Conservation (phyloP, 2,888 invertebrate species). For the Acronicta alni region DNA sequence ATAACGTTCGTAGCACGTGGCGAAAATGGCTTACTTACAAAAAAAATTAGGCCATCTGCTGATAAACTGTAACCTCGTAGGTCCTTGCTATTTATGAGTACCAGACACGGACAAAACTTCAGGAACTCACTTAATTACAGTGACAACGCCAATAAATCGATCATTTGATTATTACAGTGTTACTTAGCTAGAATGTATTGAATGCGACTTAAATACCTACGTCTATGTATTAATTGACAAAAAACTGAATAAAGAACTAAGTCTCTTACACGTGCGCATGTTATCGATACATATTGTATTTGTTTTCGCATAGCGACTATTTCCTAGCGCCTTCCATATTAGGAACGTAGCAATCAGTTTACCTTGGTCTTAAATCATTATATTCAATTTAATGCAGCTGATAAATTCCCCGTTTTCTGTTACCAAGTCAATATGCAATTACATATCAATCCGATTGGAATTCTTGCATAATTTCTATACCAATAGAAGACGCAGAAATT, state of each 20-base stretch:
- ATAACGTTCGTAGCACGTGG: too few species aligned
- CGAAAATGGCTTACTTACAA: too few species aligned
- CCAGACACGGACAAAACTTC: too few species aligned
- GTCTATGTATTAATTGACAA: not conserved
- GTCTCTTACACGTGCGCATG: not conserved
- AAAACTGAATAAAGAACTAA: not conserved
- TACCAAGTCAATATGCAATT: conserved; percentile 15
- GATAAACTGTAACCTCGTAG: too few species aligned
- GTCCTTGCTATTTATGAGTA: too few species aligned
- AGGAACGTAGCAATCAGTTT: conserved; percentile 8
- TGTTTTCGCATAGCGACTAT: conserved; percentile 5
- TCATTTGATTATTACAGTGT: too few species aligned
- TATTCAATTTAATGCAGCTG: not conserved
- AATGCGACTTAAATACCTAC: too few species aligned
- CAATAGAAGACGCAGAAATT: not conserved
- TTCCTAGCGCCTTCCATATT: conserved; percentile 10
- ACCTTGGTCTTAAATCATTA: conserved; percentile 23
- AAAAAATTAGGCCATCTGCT: too few species aligned
- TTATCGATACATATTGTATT: not conserved
- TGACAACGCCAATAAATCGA: too few species aligned
- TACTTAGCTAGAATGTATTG: too few species aligned
- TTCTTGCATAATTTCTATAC: conserved; percentile 1
- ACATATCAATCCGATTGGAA: conserved; percentile 4
- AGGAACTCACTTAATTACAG: too few species aligned
- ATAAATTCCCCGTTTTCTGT: conserved; percentile 26